Conservation (phyloP, 2,797 vertebrate genomes). For the Tachyglossus aculeatus region DNA sequence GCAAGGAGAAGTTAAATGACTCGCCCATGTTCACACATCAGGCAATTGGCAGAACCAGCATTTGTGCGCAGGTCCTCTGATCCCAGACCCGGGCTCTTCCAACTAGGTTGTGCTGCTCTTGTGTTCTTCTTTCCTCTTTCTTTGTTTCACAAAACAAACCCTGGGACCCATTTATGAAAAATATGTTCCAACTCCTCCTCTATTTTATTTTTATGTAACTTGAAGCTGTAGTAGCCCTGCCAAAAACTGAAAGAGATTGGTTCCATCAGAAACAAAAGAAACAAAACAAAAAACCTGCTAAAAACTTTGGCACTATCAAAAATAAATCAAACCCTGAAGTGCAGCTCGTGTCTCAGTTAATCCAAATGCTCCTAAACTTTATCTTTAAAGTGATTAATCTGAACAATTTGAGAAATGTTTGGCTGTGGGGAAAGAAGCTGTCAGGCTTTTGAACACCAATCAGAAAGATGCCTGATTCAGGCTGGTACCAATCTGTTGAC, state of each 20-base stretch:
- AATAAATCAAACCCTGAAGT: neutral
- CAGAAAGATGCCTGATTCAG: neutral
- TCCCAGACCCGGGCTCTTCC: neutral
- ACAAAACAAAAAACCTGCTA: neutral
- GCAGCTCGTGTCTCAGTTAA: neutral
- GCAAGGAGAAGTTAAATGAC: neutral
- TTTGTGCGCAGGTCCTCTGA: neutral
- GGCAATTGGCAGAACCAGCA: neutral
- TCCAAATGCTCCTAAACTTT: neutral
- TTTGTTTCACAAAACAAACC: conserved; percentile 18
- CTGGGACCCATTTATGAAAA: neutral
- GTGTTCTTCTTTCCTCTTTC: neutral
- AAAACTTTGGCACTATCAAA: neutral
- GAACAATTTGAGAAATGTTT: neutral
- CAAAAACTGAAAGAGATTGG: neutral
- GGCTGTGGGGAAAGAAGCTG: neutral
- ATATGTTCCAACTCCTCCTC: neutral
- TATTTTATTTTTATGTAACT: conserved; percentile 1
- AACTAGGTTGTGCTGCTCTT: neutral
- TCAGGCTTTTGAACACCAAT: neutral
- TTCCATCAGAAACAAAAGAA: conserved; percentile 17
- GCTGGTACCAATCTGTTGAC: neutral
- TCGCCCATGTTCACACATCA: neutral
- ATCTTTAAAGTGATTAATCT: neutral
- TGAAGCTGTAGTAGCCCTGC: neutral